Conservation (phyloP, 2,888 invertebrate genomes). For the Anoncus sp. region DNA sequence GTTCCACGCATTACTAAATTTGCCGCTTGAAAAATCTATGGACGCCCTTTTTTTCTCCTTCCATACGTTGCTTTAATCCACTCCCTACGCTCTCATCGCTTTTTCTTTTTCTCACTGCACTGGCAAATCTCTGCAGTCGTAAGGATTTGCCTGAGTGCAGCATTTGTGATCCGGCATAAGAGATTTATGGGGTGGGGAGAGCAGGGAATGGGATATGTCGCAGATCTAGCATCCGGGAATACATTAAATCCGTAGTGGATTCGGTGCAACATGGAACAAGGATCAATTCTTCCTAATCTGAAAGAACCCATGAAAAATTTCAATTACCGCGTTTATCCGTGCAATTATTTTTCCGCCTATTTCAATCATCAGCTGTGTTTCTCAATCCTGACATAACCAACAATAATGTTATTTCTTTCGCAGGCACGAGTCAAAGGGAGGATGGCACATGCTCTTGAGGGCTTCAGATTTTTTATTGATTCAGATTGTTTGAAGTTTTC, state of each 20-base stretch:
- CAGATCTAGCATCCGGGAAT: constrained; percentile 33
- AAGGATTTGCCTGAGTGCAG: background rate
- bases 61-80: constrained; percentile 6
- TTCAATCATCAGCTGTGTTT: too few relatives aligned
- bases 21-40: constrained; percentile 42
- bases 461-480: too few relatives aligned
- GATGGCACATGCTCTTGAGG: too few relatives aligned
- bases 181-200: background rate
- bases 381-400: too few relatives aligned
- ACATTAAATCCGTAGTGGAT: constrained; percentile 24
- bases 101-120: constrained; percentile 1
- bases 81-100: background rate
- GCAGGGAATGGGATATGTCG: background rate
- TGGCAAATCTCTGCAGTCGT: background rate
- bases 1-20: constrained; percentile 49
- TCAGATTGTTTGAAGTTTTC: too few relatives aligned
- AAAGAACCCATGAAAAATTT: too few relatives aligned
- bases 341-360: too few relatives aligned
- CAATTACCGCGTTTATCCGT: too few relatives aligned
- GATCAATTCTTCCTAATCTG: too few relatives aligned
- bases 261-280: background rate
- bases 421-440: too few relatives aligned
- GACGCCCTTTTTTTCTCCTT: constrained; percentile 20
- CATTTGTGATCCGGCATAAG: constrained; percentile 13
- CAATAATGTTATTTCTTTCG: too few relatives aligned